phyloP scores from a whole-genome alignment of 2,888 invertebrate genomes.

The Chromoteleia sp. region DNA sequence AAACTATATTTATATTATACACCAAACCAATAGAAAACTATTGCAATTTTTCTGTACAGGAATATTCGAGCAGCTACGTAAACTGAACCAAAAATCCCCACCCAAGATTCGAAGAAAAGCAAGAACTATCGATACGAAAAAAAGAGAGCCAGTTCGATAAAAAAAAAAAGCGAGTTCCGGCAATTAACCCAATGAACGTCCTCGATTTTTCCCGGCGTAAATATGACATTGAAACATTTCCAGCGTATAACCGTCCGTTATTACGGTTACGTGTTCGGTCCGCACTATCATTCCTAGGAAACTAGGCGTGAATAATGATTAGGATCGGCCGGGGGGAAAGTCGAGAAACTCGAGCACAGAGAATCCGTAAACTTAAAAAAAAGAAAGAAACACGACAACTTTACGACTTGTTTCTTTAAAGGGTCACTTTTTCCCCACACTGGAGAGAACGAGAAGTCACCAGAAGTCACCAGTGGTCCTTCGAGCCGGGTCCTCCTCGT shows the following conservation, averaged over 20 bases:
- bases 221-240: slow-evolving; percentile 40
- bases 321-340: slow-evolving; percentile 32
- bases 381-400: slow-evolving; percentile 10
- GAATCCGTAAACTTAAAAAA: slow-evolving; percentile 20
- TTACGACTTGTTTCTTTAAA: neutral
- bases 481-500: slow-evolving; percentile 40
- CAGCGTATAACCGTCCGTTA: neutral
- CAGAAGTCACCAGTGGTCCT: slow-evolving; percentile 37
- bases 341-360: slow-evolving; percentile 36
- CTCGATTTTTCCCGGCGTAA: neutral
- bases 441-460: slow-evolving; percentile 47
- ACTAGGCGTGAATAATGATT: slow-evolving; percentile 55
- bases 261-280: slow-evolving; percentile 34
- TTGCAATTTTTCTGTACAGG: too few relatives aligned
- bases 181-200: slow-evolving; percentile 3
- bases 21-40: too few relatives aligned
- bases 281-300: slow-evolving; percentile 40
- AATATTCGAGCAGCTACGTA: too few relatives aligned
- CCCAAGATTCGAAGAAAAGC: neutral
- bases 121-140: slow-evolving; percentile 9
- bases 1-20: too few relatives aligned
- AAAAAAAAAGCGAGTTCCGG: neutral
- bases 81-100: too few relatives aligned
- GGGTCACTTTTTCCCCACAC: slow-evolving; percentile 45
- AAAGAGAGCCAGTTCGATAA: slow-evolving; percentile 21